A percentile compares a stretch with the other conserved stretches of the same genome.
Conservation (phyloP, 1,140 invertebrate genomes). For the Lasioglossum baleicum region DNA sequence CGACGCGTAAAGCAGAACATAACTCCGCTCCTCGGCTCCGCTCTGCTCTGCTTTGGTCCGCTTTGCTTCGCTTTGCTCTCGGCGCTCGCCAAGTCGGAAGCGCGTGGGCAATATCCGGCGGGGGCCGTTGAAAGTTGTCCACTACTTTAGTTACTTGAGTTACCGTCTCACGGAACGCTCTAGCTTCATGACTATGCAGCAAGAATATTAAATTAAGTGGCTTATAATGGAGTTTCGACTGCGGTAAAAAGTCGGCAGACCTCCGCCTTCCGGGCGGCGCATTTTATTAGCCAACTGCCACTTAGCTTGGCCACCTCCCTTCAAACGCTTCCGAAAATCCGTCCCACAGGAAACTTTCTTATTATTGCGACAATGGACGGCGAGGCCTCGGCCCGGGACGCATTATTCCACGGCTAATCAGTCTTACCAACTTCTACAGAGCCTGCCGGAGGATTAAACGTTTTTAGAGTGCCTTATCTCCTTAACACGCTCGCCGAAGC, state of each 20-base stretch:
- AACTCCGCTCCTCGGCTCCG: neutral
- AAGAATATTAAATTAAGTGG: slow-evolving; percentile 49
- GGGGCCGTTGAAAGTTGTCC: slow-evolving; percentile 57
- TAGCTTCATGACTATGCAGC: slow-evolving; percentile 49
- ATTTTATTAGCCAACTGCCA: slow-evolving; percentile 6
- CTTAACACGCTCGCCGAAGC: no score
- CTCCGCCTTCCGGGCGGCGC: neutral
- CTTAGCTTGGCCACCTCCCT: neutral
- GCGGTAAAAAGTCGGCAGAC: slow-evolving; percentile 11
- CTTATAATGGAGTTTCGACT: slow-evolving; percentile 43
- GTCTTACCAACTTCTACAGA: neutral
- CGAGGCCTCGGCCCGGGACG: neutral
- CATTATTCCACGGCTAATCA: neutral
- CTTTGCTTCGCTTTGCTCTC: no score
- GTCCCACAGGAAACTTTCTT: neutral
- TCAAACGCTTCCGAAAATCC: neutral
- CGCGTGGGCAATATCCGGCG: slow-evolving; percentile 51
- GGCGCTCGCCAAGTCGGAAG: slow-evolving; percentile 5
- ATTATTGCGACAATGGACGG: neutral
- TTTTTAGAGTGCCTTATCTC: no score
- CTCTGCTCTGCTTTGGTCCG: no score
- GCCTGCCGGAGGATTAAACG: no score
- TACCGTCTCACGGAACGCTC: slow-evolving; percentile 44
- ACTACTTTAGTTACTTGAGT: slow-evolving; percentile 43
- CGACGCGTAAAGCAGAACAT: slow-evolving; percentile 10